Conservation (phyloP, 2,888 invertebrate species). For the Thereva nobilitata region DNA sequence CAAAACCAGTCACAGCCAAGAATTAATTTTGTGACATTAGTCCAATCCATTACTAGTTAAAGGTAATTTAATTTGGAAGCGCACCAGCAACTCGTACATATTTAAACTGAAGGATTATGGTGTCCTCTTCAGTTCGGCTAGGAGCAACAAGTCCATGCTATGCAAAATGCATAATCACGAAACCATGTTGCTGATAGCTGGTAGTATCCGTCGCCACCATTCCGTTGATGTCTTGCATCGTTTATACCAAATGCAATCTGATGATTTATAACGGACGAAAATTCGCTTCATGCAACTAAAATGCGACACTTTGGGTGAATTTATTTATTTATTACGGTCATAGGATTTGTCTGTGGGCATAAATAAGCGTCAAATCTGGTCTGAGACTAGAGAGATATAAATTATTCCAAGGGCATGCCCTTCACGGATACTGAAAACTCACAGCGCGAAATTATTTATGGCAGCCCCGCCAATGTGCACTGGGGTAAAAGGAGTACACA, state of each 20-base stretch:
- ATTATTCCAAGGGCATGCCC: conserved; percentile 6
- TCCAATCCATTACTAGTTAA: too few relatives aligned
- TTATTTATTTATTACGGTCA: conserved; percentile 13
- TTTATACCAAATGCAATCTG: not conserved
- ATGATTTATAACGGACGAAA: conserved; percentile 8
- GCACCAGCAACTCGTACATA: too few relatives aligned
- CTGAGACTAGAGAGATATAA: conserved; percentile 6
- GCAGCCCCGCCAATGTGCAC: not conserved
- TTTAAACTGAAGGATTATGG: too few relatives aligned
- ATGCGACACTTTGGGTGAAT: not conserved
- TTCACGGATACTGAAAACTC: conserved; percentile 4
- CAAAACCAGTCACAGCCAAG: too few relatives aligned
- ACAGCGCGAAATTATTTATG: conserved; percentile 14
- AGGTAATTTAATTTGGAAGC: too few relatives aligned
- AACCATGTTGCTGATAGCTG: too few relatives aligned
- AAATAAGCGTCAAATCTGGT: conserved; percentile 13
- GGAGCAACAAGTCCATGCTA: too few relatives aligned
- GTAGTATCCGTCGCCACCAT: too few relatives aligned
- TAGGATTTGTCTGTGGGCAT: conserved; percentile 12
- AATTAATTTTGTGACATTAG: too few relatives aligned
- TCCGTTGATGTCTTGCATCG: too few relatives aligned
- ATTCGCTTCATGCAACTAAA: conserved; percentile 2
- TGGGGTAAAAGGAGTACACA: not conserved
- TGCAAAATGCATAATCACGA: too few relatives aligned
- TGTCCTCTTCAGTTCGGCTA: too few relatives aligned